Conservation (phyloP, 2,888 invertebrate species). For the Branchellion lobata region DNA sequence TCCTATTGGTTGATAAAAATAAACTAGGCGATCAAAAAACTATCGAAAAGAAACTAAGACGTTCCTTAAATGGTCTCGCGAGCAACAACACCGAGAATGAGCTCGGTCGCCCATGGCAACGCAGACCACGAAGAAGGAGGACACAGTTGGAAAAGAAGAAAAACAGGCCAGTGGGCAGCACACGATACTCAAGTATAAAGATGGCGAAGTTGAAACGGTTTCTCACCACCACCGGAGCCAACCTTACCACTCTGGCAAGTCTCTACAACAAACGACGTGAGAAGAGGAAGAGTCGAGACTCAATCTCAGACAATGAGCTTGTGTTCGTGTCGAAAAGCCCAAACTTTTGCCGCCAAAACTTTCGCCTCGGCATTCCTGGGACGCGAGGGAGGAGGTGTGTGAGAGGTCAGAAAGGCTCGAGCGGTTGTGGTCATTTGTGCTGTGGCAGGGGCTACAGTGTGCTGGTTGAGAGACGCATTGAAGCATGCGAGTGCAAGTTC, state of each 20-base stretch:
- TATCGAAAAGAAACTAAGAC: not conserved
- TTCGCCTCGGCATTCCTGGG: constrained; percentile 59
- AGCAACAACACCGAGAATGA: not conserved
- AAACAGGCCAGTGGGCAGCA: not conserved
- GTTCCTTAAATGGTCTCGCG: not conserved
- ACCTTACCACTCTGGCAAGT: not conserved
- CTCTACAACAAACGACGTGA: constrained; percentile 44
- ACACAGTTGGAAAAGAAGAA: not conserved
- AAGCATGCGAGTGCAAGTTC: constrained; percentile 45
- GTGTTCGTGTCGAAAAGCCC: constrained; percentile 67
- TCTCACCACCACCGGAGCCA: not conserved
- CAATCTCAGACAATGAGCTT: constrained; percentile 64
- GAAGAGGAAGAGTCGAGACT: constrained; percentile 53
- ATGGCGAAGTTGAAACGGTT: not conserved
- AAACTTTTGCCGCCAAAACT: constrained; percentile 64
- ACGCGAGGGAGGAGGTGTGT: constrained; percentile 66
- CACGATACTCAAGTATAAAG: not conserved
- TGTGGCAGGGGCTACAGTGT: constrained; percentile 55
- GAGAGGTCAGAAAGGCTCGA: constrained; percentile 59
- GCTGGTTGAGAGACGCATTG: constrained; percentile 30
- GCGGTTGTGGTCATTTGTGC: constrained; percentile 65
- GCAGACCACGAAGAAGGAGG: too few relatives aligned
- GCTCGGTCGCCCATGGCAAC: not conserved
- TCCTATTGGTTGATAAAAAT: constrained; percentile 44
- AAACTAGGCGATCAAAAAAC: not conserved